These are phyloP conservation scores for Phanerotoma sp. DNA, from an alignment of 2,888 invertebrate genomes.

Conservation along the genomic window DNA sequence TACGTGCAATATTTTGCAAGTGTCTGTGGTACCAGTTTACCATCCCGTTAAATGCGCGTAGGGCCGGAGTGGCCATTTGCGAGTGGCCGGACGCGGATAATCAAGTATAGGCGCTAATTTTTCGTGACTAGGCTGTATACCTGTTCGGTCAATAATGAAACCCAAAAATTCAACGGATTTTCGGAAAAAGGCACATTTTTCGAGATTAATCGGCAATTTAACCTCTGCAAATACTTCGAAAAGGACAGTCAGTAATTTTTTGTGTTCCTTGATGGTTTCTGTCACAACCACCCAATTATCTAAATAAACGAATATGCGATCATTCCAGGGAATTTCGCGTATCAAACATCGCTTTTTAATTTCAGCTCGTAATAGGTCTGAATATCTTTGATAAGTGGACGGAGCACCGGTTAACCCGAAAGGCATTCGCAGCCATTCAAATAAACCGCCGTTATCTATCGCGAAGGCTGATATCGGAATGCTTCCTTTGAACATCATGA, in stretches of 20 bases:
- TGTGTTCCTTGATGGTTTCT: too few relatives aligned
- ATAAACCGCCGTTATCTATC: too few relatives aligned
- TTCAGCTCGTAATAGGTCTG: too few relatives aligned
- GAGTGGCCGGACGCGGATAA: conserved; percentile 2
- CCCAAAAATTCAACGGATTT: conserved; percentile 21
- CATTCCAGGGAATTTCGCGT: too few relatives aligned
- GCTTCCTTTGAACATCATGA: too few relatives aligned
- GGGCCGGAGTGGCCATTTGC: too few relatives aligned
- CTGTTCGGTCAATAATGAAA: conserved; percentile 10
- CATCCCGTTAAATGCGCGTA: conserved; percentile 20
- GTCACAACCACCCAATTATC: conserved; percentile 12
- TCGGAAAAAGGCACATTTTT: conserved; percentile 12
- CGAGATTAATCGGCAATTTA: conserved; percentile 6
- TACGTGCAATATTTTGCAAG: conserved; percentile 2
- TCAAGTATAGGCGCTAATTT: conserved; percentile 11
- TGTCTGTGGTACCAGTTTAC: conserved; percentile 28
- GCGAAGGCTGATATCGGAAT: too few relatives aligned
- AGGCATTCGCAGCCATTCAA: too few relatives aligned
- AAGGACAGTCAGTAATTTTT: not conserved
- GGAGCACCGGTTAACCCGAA: too few relatives aligned
- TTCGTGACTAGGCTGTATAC: conserved; percentile 20
- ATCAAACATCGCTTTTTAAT: too few relatives aligned
- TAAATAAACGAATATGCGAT: too few relatives aligned
- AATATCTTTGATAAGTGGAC: too few relatives aligned
- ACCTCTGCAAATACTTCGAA: conserved; percentile 8